These are phyloP conservation scores for Ethmia dodecea DNA, from an alignment of 2,888 invertebrate species.

Conservation along the genomic window DNA sequence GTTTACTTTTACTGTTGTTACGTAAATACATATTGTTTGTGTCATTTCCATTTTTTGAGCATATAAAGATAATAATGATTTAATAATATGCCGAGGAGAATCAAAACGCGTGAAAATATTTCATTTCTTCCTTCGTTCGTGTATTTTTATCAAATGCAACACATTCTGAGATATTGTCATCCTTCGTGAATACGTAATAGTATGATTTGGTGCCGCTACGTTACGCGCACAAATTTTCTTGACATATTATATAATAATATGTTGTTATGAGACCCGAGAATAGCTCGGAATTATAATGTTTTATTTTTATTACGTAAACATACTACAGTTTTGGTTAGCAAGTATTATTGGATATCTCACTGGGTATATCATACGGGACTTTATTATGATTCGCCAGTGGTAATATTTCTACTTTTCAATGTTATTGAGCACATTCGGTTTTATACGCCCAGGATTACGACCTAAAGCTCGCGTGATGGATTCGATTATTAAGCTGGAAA, in stretches of 20 bases:
- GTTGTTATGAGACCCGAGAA: conserved; percentile 36
- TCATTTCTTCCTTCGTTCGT: conserved; percentile 5
- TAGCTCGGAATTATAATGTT: conserved; percentile 35
- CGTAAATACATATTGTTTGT: no score
- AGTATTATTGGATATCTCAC: conserved; percentile 60
- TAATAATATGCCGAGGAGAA: no score
- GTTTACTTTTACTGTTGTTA: no score
- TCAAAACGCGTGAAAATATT: conserved; percentile 9
- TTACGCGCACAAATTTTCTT: conserved; percentile 32
- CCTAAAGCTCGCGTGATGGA: conserved; percentile 43
- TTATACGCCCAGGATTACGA: conserved; percentile 53
- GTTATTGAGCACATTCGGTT: conserved; percentile 54
- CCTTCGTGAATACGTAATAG: conserved; percentile 40
- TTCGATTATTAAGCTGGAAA: conserved; percentile 40
- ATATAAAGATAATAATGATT: no score
- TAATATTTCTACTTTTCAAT: conserved; percentile 51
- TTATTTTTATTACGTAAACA: conserved; percentile 40
- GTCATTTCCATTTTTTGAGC: no score
- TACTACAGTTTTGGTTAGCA: conserved; percentile 46
- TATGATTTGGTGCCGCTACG: conserved; percentile 36
- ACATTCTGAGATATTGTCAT: conserved; percentile 27
- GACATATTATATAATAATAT: conserved; percentile 25
- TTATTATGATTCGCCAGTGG: conserved; percentile 55
- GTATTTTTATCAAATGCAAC: conserved; percentile 23
- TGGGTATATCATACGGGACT: conserved; percentile 42